Evolutionary conservation across 2,113 vertebrate genomes (phyloP).

Genomic region (Pao palembangensis): DNA sequence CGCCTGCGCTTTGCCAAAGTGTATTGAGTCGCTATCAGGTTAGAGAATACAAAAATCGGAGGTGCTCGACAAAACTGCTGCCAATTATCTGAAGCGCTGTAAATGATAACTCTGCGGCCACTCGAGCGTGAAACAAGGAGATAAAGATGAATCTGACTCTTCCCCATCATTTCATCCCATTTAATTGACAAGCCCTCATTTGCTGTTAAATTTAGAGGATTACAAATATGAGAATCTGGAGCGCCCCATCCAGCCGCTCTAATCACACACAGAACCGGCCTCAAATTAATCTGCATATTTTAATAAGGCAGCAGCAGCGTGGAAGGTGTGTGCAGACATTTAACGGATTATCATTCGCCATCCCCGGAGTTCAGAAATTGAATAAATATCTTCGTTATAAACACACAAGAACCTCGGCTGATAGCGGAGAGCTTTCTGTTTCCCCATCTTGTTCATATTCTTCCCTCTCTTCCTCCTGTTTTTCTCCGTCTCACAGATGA

Average conservation of each 20-base stretch:
- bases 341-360: slow-evolving; percentile 74
- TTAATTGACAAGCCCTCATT: slow-evolving; percentile 97
- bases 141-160: slow-evolving; percentile 95
- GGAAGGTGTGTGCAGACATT: slow-evolving; percentile 73
- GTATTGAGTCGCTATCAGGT: slow-evolving; percentile 65
- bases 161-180: slow-evolving; percentile 95
- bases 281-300: slow-evolving; percentile 96
- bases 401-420: slow-evolving; percentile 57
- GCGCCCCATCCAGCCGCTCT: slow-evolving; percentile 84
- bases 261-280: slow-evolving; percentile 83
- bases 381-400: slow-evolving; percentile 76
- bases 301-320: slow-evolving; percentile 79
- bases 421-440: slow-evolving; percentile 57
- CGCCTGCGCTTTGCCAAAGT: slow-evolving; percentile 64
- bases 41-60: slow-evolving; percentile 80
- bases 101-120: slow-evolving; percentile 90
- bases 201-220: slow-evolving; percentile 93
- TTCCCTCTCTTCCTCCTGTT: slow-evolving; percentile 10
- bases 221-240: slow-evolving; percentile 94
- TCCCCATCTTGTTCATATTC: slow-evolving; percentile 34
- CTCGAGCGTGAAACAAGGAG: slow-evolving; percentile 95
- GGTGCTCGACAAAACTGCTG: slow-evolving; percentile 82
- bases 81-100: slow-evolving; percentile 91
- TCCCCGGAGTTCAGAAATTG: slow-evolving; percentile 74
- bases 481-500: slow-evolving; percentile 16